Conservation (phyloP, 2,888 invertebrate species). For the Cylindroiulus punctatus region DNA sequence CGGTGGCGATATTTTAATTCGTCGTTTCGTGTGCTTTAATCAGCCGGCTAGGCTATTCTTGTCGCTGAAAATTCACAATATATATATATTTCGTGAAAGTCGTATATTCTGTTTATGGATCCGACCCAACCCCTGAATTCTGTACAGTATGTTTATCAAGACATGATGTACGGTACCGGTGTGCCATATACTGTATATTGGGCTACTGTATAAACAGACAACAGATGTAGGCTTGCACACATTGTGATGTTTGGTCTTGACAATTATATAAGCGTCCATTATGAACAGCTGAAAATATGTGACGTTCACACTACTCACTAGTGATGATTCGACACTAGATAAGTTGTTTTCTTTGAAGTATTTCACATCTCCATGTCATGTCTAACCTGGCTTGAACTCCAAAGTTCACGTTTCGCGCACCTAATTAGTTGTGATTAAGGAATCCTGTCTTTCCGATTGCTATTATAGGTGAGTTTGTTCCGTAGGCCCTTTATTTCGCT, state of each 20-base stretch:
- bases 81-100: neutral
- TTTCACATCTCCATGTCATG: neutral
- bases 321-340: neutral
- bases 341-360: neutral
- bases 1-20: neutral
- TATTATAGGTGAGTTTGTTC: neutral
- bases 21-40: neutral
- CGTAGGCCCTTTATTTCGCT: neutral
- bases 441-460: neutral
- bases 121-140: neutral
- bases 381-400: neutral
- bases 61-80: too few relatives aligned
- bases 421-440: neutral
- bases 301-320: too few relatives aligned
- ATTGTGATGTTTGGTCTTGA: neutral
- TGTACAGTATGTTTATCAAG: too few relatives aligned
- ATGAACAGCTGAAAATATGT: neutral
- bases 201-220: constrained; percentile 1
- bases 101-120: neutral
- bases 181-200: too few relatives aligned
- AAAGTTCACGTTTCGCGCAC: neutral
- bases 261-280: neutral
- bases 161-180: too few relatives aligned
- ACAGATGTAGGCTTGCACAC: neutral
- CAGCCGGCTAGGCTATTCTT: too few relatives aligned